A percentile compares a stretch with the other conserved stretches of the same genome.
Conservation (phyloP, 1,140 invertebrate genomes). For the Solenopsis fugax region DNA sequence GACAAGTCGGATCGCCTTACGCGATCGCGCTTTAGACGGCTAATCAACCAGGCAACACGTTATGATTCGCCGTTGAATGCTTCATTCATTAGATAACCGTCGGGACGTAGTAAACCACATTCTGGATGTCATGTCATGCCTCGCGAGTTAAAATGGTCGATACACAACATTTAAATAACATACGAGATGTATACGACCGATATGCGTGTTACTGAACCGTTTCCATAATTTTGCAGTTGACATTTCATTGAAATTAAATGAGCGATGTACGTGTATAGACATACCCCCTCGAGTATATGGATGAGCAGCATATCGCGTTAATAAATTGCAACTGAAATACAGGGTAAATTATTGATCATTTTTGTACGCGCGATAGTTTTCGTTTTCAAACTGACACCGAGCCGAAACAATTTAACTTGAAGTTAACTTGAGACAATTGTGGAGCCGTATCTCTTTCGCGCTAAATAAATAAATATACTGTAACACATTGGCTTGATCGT, state of each 20-base stretch:
- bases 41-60: conserved; percentile 43
- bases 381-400: background rate
- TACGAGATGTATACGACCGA: conserved; percentile 1
- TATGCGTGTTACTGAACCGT: conserved; percentile 15
- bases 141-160: conserved; percentile 39
- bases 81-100: conserved; percentile 79
- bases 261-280: background rate
- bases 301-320: background rate
- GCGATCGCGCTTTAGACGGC: conserved; percentile 36
- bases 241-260: conserved; percentile 20
- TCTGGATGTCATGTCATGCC: conserved; percentile 69
- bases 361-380: background rate
- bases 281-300: background rate
- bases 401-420: background rate
- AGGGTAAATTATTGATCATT: background rate
- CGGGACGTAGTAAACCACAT: conserved; percentile 73
- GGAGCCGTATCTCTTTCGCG: too few relatives aligned
- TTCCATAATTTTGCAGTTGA: conserved; percentile 51
- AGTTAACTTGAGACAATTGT: background rate
- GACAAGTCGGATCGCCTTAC: conserved; percentile 26
- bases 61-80: conserved; percentile 71
- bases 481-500: background rate
- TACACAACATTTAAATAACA: conserved; percentile 39
- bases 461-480: background rate
- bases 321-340: conserved; percentile 14